Conservation (phyloP, 2,113 vertebrate species). For the Brachyhypopomus occidentalis region DNA sequence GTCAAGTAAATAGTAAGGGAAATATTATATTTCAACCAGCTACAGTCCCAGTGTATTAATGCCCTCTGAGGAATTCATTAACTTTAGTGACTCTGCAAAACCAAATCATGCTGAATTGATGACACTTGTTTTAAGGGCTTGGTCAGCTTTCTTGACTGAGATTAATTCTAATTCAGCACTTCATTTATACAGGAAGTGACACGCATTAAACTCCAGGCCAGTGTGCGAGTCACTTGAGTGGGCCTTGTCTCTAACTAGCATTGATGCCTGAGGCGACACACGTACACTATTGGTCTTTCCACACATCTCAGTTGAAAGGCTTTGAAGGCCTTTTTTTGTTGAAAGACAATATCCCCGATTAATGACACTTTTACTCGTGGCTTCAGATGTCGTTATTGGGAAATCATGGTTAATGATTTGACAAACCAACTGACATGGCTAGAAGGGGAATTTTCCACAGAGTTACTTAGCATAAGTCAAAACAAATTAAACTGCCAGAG, state of each 20-base stretch:
- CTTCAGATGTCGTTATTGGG: conserved; percentile 65
- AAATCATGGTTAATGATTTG: conserved; percentile 68
- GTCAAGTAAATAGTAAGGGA: conserved; percentile 57
- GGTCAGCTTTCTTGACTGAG: conserved; percentile 54
- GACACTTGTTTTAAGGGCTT: conserved; percentile 32
- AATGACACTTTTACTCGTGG: conserved; percentile 63
- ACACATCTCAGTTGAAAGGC: conserved; percentile 63
- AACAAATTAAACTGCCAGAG: conserved; percentile 54
- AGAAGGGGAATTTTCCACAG: conserved; percentile 58
- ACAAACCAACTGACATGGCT: conserved; percentile 64
- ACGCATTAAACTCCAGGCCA: conserved; percentile 68
- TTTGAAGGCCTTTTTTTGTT: conserved; percentile 47
- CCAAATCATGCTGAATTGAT: conserved; percentile 65
- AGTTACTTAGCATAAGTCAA: conserved; percentile 61
- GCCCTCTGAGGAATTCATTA: conserved; percentile 61
- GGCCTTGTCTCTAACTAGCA: conserved; percentile 68
- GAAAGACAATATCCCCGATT: conserved; percentile 72
- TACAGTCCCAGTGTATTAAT: conserved; percentile 52
- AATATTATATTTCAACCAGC: conserved; percentile 60
- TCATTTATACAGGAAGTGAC: conserved; percentile 66
- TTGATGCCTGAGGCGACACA: conserved; percentile 62
- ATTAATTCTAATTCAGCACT: conserved; percentile 53
- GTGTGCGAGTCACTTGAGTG: conserved; percentile 59
- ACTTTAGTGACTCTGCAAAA: conserved; percentile 58
- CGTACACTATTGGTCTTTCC: conserved; percentile 51